Evolutionary conservation across 2,888 invertebrate species (phyloP).

Genomic region (Ethmia dodecea): DNA sequence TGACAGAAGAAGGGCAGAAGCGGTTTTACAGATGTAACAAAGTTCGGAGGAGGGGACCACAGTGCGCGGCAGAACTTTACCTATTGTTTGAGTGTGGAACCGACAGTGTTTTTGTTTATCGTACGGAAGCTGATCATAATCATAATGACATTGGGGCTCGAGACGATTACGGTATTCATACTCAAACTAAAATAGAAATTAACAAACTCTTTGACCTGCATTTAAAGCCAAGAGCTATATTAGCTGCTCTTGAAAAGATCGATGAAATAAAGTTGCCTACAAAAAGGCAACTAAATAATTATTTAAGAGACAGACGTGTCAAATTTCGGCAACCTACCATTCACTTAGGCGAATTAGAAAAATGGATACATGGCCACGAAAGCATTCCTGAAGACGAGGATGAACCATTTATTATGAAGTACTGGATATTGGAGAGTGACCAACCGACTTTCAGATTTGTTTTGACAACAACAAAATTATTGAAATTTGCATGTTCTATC

Average conservation of each 20-base stretch:
- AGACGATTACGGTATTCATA: conserved; percentile 13
- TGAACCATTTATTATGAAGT: conserved; percentile 14
- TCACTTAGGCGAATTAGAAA: conserved; percentile 15
- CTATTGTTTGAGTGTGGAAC: conserved; percentile 10
- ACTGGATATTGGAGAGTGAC: conserved; percentile 13
- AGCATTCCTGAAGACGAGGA: conserved; percentile 16
- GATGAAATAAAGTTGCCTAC: not conserved
- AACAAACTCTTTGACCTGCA: conserved; percentile 13
- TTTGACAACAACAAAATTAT: conserved; percentile 16
- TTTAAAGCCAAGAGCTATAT: conserved; percentile 14
- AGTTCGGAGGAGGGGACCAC: conserved; percentile 15
- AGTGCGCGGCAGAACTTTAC: conserved; percentile 16
- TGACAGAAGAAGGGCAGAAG: conserved; percentile 16
- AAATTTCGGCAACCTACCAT: conserved; percentile 12
- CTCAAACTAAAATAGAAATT: conserved; percentile 14
- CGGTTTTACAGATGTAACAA: conserved; percentile 17
- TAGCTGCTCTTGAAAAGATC: not conserved
- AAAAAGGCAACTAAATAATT: conserved; percentile 5
- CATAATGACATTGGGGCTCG: conserved; percentile 12
- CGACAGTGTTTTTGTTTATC: conserved; percentile 14
- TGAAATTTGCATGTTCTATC: conserved; percentile 11
- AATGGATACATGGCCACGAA: conserved; percentile 13
- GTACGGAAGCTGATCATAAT: conserved; percentile 12
- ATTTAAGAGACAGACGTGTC: conserved; percentile 10
- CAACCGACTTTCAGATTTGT: conserved; percentile 10